These are phyloP conservation scores for Drosophila carrolli DNA, from an alignment of 1,140 invertebrate species.

Conservation along the genomic window DNA sequence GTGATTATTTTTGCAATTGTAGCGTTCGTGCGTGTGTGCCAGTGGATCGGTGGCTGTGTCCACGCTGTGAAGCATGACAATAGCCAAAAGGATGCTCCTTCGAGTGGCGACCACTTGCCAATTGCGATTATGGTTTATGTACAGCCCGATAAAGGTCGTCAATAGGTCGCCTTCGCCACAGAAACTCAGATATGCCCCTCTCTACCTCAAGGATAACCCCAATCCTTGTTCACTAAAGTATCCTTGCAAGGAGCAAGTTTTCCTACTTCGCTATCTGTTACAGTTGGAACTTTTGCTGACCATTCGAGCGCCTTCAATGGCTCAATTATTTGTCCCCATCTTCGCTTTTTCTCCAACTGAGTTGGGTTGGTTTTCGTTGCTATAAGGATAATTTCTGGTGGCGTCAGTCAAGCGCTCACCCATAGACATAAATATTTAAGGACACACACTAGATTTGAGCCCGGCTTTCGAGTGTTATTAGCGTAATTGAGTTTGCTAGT, in stretches of 20 bases:
- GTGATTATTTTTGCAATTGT: neutral
- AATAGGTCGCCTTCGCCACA: constrained; percentile 68
- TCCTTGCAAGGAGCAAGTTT: constrained; percentile 73
- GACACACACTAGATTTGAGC: constrained; percentile 41
- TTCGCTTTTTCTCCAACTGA: constrained; percentile 47
- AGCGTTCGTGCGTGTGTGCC: constrained; percentile 17
- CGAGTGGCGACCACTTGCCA: constrained; percentile 81
- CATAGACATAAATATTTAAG: constrained; percentile 48
- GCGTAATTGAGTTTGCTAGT: constrained; percentile 58
- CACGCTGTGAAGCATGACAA: constrained; percentile 74
- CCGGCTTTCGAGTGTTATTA: constrained; percentile 55
- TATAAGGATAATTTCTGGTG: constrained; percentile 43
- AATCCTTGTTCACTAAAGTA: neutral
- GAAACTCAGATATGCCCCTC: constrained; percentile 7
- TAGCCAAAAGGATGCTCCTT: constrained; percentile 56
- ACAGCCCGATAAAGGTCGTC: constrained; percentile 77
- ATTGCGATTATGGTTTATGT: constrained; percentile 83
- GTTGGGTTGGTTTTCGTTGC: constrained; percentile 45
- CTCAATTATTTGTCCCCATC: constrained; percentile 63
- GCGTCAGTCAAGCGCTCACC: constrained; percentile 42
- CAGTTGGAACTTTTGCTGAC: constrained; percentile 66
- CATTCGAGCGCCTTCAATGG: constrained; percentile 78
- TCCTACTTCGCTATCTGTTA: constrained; percentile 56
- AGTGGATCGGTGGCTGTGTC: constrained; percentile 38
- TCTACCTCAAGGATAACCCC: constrained; percentile 23